Evolutionary conservation across 92 coral and sea anemone species (phyloP), one percentile per base, ranked within the genome.

Genomic region (Palythoa heliodiscus): DNA sequence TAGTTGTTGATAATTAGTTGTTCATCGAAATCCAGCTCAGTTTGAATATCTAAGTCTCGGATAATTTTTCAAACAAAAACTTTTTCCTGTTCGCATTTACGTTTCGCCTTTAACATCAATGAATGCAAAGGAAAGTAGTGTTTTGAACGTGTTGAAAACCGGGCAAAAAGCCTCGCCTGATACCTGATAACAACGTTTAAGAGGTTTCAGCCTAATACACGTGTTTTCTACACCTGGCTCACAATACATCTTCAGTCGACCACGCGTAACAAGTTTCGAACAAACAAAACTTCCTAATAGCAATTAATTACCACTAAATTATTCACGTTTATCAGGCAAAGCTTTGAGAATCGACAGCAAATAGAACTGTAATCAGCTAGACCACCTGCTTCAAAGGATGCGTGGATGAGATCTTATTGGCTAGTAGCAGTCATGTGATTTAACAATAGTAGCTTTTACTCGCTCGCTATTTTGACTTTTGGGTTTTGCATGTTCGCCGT

Each of bases 401-500:
- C 78, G 82, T 43, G 85, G 72, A 67, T 55, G 70, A 17, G 76
- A 70, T 15, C 73, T 47, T 75, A 94, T 94, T 92, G 98, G 98
- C 23, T 37, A 7, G 39, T 7, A 52, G 22, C 73, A 67, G 89
- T 87, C 98, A 94, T 93, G 98, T 94, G 98, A 71, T 78, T 23
- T 47, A 50, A 71, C 89, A 87, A 90, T 86, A 86, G 93, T 89
- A 87, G 77, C 61, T 86, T 79, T 86, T 85, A 86, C 91, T 89
- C 92, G 82, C 90, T 89, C 91, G 83, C 87, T 80, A 89, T 82
- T 88, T 92, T 86, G 95, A 89, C 89, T 94, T 89, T 87, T 90
- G 93, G 83, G 92, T 88, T 94, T 93, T 91, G 92, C 89, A 88
- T 88, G 93, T 92, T 92, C 95, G 98, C 92, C 90, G 83, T 86